Base-by-base conservation (phyloP, 2,797 vertebrate genomes). In the Syngnathus rostellatus region DNA sequence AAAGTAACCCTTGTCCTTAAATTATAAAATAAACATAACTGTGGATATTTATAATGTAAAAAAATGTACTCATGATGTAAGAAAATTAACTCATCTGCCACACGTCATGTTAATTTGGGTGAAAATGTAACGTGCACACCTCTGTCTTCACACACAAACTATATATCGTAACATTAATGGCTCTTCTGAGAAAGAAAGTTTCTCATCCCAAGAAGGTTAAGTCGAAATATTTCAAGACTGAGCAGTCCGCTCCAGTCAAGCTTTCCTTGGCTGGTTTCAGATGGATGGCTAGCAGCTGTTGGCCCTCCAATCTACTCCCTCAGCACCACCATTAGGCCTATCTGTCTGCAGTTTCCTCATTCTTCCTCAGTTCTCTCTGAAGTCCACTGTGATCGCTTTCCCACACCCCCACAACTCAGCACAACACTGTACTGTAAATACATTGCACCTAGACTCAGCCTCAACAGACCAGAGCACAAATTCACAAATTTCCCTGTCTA, bases 211-310 rank as follows among this genome's bases (percentile, higher is more conserved):
- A 43, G 6, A 62, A 62, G 60, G 39, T 43, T 21, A 58, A 19
- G 31, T 38, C n/a, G 17, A 37, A 45, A 25, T 43, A 45, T 62
- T 62, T 40, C 19, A 41, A 23, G 23, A 46, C 16, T n/a, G 62
- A 48, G 14, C 21, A 37, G 23, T 37, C 62, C 45, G 31, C n/a
- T 54, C 17, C 3, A 11, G 46, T 64, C 31, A 66, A 45, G 67
- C 68, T 75, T 69, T 74, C 51, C 55, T 25, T 39, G 69, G 74
- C 80, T 38, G 70, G 72, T 72, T 45, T 70, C 82, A 85, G 82
- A 89, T 85, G 78, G 85, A 87, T 86, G 76, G 48, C 72, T 72
- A 85, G 77, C 86, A 90, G 88, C 88, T 89, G 89, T 83, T 85
- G 76, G 83, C 83, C 84, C 77, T 68, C 23, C 81, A 88, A 82